Base-by-base conservation (phyloP, 53 echinoderm and acorn worm species). In the Paracentrotus lividus region DNA sequence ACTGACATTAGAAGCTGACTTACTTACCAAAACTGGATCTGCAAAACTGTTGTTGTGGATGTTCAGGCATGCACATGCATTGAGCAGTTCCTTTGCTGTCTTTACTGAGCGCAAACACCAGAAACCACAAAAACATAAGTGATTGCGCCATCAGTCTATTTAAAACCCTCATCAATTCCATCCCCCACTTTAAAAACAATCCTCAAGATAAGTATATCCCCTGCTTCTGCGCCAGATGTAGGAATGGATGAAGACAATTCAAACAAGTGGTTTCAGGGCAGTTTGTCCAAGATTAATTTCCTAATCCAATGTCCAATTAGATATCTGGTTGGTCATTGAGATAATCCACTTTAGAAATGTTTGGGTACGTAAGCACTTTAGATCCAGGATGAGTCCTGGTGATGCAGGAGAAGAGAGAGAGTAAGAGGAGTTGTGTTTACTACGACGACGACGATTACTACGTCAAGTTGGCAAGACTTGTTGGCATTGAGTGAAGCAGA, bases 1-100 rank as follows among this genome's bases (percentile, higher is more conserved):
- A 88, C n/a, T 88, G 36, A 20, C 60, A 43, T 26, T 43, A 55
- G 6, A 90, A 72, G 68, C 68, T 86, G 66, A 85, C 42, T 91
- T 69, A 93, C 95, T 97, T 91, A 97, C 97, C 97, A 92, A 97
- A 97, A 69, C 94, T 93, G 86, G 97, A 88, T 88, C 95, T 93
- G 93, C 97, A 97, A 93, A 93, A 97, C 53, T 96, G 96, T 52
- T 97, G 95, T 55, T 97, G 97, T 0, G 97, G 96, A 85, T 97
- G 97, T 75, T 94, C 92, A 38, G 92, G 92, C 78, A 92, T 92
- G 51, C 92, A 92, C 92, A 92, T 55, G 24, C 92, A 92, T 27
- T 55, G 77, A 3, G 81, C 57, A 8, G 92, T 38, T 26, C 72
- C 72, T 52, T 55, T 61, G 23, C 26, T 44, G 6, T 92, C 59